Base-by-base conservation (phyloP, 2,113 vertebrate genomes). In the Apus apus region DNA sequence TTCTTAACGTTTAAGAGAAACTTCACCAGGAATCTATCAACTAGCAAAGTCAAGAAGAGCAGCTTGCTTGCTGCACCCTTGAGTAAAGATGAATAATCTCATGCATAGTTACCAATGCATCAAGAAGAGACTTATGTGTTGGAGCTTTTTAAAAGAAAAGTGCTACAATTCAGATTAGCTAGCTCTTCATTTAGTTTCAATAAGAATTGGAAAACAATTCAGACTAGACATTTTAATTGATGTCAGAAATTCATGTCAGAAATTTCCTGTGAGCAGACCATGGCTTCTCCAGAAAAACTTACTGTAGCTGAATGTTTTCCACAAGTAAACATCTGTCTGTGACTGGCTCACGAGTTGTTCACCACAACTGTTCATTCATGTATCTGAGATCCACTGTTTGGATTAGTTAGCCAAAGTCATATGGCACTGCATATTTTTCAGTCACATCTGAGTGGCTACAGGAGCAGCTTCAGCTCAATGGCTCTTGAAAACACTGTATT, bases 161-260 rank as follows among this genome's bases (percentile, higher is more conserved):
- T 36, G 8, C 40, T 90, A 32, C 62, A 70, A 85, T 9, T 13
- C 73, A 77, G 67, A 88, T 82, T 76, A 95, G 27, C 30, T 82
- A 70, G 40, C 68, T 76, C 67, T 66, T 93, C 8, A 53, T 90
- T 90, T 74, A 77, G 7, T 86, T 96, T 91, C 86, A 87, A 53
- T 68, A 65, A 70, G 17, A 94, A 84, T 8, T 94, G 81, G 94
- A 78, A 91, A 89, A 10, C 22, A 70, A 79, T 72, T 93, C 81
- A 91, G 89, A 89, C 58, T 58, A 89, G 94, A 79, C 40, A 62
- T 82, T 95, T 89, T 87, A 94, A 58, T 73, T 73, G 51, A 95
- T 82, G 13, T 38, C 38, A 38, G 38, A 38, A 38, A 38, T 71
- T 87, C 17, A 26, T 66, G 62, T 71, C 91, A 97, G 74, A 91